Conservation (phyloP, 2,888 invertebrate genomes). For the Chloroclystis v-ata region DNA sequence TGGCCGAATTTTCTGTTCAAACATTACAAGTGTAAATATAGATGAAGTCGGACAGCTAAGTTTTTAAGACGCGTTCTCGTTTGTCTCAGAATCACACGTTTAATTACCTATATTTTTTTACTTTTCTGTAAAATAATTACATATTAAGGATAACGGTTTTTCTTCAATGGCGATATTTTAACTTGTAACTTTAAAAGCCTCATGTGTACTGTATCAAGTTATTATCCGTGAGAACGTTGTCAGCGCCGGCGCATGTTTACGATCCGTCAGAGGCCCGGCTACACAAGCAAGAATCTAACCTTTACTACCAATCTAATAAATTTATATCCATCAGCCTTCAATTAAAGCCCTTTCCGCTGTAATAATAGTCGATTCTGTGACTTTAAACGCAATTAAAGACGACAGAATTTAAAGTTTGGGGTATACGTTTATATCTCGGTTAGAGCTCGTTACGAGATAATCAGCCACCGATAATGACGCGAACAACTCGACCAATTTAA, state of each 20-base stretch:
- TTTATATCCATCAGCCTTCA: conserved; percentile 33
- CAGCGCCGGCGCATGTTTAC: conserved; percentile 36
- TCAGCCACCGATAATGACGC: conserved; percentile 39
- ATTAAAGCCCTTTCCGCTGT: conserved; percentile 27
- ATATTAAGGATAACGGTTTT: no score
- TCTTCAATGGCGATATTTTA: no score
- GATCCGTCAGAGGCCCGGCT: conserved; percentile 35
- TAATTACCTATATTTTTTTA: no score
- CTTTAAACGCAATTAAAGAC: conserved; percentile 28
- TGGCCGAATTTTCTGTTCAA: conserved; percentile 3
- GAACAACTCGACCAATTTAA: conserved; percentile 39
- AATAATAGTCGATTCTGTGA: conserved; percentile 22
- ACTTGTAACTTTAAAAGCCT: no score
- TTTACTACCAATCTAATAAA: conserved; percentile 30
- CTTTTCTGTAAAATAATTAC: no score
- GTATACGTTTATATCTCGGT: conserved; percentile 16
- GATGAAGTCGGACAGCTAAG: no score
- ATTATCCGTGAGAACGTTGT: conserved; percentile 15
- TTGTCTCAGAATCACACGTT: no score
- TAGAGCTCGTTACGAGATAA: conserved; percentile 31
- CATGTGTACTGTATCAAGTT: neutral
- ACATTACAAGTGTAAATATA: neutral
- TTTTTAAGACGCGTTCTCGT: no score
- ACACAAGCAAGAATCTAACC: conserved; percentile 36
- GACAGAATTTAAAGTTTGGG: conserved; percentile 25